A percentile compares a stretch with the other conserved stretches of the same genome.
phyloP scores from a whole-genome alignment of 2,797 vertebrate genomes.

The Semotilus atromaculatus region DNA sequence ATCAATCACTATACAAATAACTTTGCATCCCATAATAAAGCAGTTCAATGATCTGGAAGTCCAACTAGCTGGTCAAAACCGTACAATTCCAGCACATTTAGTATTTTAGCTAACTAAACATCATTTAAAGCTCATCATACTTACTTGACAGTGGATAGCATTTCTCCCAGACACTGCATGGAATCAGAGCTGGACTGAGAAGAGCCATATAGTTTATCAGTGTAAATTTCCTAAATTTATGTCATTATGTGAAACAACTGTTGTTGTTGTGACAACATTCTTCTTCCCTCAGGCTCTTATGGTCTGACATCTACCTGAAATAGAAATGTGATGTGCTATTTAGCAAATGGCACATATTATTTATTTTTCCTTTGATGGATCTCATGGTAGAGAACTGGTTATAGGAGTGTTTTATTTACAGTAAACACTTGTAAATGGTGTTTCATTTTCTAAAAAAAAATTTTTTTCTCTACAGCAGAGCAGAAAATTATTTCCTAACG shows the following conservation, averaged over 20 bases:
- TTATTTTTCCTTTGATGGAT: background rate
- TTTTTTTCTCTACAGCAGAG: background rate
- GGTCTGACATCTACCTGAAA: background rate
- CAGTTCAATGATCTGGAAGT: background rate
- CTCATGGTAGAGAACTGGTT: background rate
- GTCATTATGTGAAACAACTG: background rate
- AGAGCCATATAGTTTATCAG: background rate
- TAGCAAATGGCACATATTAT: background rate
- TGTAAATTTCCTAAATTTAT: background rate
- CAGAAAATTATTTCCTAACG: background rate
- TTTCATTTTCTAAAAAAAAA: background rate
- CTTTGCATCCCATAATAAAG: background rate
- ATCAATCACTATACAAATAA: background rate
- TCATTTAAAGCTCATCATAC: background rate
- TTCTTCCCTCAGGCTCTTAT: background rate
- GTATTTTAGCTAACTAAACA: background rate
- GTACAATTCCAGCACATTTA: background rate
- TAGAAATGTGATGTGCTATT: background rate
- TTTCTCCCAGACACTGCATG: background rate
- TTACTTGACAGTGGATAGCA: background rate
- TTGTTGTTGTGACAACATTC: background rate
- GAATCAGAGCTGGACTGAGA: background rate
- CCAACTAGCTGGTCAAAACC: background rate
- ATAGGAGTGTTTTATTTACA: background rate
- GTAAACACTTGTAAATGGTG: background rate